phyloP scores from a whole-genome alignment of 2,797 vertebrate genomes.

The Danio kyathit region DNA sequence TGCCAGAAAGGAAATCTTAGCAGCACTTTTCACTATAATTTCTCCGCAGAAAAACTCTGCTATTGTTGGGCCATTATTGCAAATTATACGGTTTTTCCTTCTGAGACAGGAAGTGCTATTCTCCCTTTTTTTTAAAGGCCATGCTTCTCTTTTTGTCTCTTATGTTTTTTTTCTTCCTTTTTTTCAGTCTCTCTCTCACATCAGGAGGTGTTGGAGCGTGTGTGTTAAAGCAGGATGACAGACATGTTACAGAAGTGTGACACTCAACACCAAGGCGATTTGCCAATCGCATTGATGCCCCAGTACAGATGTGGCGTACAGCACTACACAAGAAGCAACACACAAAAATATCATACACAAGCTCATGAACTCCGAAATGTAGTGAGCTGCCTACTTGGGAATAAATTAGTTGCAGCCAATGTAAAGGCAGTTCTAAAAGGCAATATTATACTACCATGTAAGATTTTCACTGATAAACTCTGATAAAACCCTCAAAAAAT shows the following conservation, averaged over 20 bases:
- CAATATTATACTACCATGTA: background rate
- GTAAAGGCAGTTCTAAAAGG: background rate
- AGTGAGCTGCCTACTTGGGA: background rate
- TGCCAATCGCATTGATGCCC: slow-evolving; percentile 75
- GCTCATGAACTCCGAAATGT: background rate
- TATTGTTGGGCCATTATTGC: slow-evolving; percentile 92
- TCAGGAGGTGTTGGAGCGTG: slow-evolving; percentile 74
- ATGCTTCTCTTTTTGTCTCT: slow-evolving; percentile 71
- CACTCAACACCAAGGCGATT: slow-evolving; percentile 62
- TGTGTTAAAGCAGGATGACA: slow-evolving; percentile 72
- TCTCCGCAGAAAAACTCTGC: slow-evolving; percentile 75
- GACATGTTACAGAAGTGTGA: slow-evolving; percentile 65
- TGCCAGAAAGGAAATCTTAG: slow-evolving; percentile 82
- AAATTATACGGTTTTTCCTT: slow-evolving; percentile 87
- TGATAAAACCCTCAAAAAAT: too few species aligned
- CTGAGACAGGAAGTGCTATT: slow-evolving; percentile 80
- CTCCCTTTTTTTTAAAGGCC: slow-evolving; percentile 83
- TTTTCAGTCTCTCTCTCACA: slow-evolving; percentile 5
- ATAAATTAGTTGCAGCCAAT: slow-evolving; percentile 62
- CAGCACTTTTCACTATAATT: slow-evolving; percentile 85
- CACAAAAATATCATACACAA: background rate
- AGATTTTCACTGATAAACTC: background rate
- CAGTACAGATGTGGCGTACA: slow-evolving; percentile 63
- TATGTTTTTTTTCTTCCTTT: slow-evolving; percentile 62
- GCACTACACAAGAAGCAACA: background rate